Conservation (phyloP, 2,797 vertebrate species). For the Toxotes lorentzi region DNA sequence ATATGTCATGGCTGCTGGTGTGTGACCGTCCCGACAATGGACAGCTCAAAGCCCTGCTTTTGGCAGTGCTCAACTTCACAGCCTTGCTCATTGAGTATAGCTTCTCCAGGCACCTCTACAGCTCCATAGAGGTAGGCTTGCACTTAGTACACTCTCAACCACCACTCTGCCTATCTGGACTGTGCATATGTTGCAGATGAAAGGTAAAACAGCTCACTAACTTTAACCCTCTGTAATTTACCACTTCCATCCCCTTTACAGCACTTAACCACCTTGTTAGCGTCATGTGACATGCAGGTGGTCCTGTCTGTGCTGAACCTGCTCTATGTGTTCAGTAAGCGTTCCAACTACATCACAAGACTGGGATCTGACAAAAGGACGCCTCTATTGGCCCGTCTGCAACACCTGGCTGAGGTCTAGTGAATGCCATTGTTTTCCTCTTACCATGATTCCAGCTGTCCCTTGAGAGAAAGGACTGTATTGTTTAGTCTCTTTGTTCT, state of each 20-base stretch:
- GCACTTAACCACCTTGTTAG: slow-evolving; percentile 97
- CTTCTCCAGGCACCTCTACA: slow-evolving; percentile 97
- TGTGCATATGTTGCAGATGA: slow-evolving; percentile 7
- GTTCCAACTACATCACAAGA: slow-evolving; percentile 98
- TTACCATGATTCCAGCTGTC: slow-evolving; percentile 42
- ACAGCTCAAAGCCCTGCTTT: slow-evolving; percentile 94
- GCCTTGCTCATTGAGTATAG: slow-evolving; percentile 98
- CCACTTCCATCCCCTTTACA: slow-evolving; percentile 70
- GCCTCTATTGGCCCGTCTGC: slow-evolving; percentile 93
- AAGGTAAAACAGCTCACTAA: slow-evolving; percentile 18
- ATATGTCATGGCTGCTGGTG: slow-evolving; percentile 96
- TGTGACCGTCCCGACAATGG: slow-evolving; percentile 93
- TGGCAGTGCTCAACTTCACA: slow-evolving; percentile 97
- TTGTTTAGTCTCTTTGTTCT: slow-evolving; percentile 69
- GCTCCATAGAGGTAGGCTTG: slow-evolving; percentile 94
- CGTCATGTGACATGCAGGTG: slow-evolving; percentile 99
- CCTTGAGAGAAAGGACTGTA: slow-evolving; percentile 44
- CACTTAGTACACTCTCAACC: not conserved
- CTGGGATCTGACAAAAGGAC: slow-evolving; percentile 96
- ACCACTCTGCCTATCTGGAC: not conserved
- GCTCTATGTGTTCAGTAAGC: slow-evolving; percentile 98
- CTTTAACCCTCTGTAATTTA: slow-evolving; percentile 40
- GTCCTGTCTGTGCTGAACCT: slow-evolving; percentile 98
- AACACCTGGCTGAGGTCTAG: slow-evolving; percentile 95
- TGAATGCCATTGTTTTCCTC: slow-evolving; percentile 51